A percentile compares a stretch with the other conserved stretches of the same genome.
These are phyloP conservation scores for Manacus vitellinus DNA, from an alignment of 2,113 vertebrate genomes.

Conservation along the genomic window DNA sequence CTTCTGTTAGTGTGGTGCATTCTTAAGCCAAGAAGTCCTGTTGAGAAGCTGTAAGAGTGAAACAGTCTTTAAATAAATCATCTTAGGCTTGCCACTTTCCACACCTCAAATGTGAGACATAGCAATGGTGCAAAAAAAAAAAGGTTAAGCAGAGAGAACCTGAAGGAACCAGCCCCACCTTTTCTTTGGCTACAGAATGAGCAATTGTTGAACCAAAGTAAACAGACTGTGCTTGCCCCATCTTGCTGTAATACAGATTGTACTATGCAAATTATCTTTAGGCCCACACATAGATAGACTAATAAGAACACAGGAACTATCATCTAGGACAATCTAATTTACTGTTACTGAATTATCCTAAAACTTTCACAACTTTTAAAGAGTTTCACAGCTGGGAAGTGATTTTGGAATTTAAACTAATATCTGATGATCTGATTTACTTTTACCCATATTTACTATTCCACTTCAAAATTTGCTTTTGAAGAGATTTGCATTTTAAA, in stretches of 20 bases:
- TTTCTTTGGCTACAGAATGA: background rate
- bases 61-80: background rate
- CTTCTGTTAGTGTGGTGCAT: background rate
- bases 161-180: background rate
- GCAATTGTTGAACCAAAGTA: background rate
- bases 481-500: background rate
- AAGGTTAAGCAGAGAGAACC: background rate
- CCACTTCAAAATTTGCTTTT: background rate
- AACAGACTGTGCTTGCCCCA: conserved; percentile 26
- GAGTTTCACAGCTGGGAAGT: background rate
- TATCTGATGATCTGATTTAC: background rate
- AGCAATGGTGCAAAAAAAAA: background rate
- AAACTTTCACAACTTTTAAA: conserved; percentile 17
- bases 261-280: conserved; percentile 39
- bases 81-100: background rate
- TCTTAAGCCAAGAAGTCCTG: background rate
- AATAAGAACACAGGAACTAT: conserved; percentile 4
- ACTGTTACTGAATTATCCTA: background rate
- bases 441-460: background rate
- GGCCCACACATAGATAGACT: conserved; percentile 1
- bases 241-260: conserved; percentile 45
- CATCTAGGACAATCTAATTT: conserved; percentile 18
- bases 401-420: background rate
- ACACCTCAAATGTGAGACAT: background rate
- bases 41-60: background rate